A percentile compares a stretch with the other conserved stretches of the same genome.
Evolutionary conservation across 64 coral and sea anemone species (phyloP).

Genomic region (Stichodactyla helianthus): DNA sequence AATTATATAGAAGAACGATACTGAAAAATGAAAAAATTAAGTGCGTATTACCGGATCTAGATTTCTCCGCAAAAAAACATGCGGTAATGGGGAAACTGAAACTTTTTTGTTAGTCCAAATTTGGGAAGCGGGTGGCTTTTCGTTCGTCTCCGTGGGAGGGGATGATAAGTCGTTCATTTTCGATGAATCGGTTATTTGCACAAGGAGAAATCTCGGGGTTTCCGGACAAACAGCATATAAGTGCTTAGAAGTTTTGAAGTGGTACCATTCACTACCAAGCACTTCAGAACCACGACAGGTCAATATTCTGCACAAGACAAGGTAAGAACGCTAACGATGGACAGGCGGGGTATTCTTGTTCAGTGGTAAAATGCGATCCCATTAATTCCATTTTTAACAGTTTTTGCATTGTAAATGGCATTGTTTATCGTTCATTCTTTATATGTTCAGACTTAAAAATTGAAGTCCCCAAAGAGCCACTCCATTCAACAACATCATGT

Average conservation of each 20-base stretch:
- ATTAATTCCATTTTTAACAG: neutral
- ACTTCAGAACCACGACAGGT: neutral
- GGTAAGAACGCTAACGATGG: neutral
- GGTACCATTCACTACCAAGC: neutral
- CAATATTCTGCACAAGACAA: neutral
- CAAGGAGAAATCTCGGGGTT: neutral
- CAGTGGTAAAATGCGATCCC: neutral
- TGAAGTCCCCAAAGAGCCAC: neutral
- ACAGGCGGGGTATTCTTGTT: neutral
- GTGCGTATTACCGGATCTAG: neutral
- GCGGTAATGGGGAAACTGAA: neutral
- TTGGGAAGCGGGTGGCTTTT: neutral
- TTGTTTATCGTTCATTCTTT: neutral
- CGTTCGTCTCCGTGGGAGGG: neutral
- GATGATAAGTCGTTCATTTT: neutral
- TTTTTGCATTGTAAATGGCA: neutral
- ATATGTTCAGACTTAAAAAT: neutral
- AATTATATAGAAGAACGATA: slow-evolving; percentile 2
- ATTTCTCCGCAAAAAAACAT: neutral
- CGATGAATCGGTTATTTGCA: slow-evolving; percentile 1
- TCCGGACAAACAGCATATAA: slow-evolving; percentile 17
- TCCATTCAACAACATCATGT: neutral
- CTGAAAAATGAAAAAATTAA: neutral
- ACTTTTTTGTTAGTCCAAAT: neutral
- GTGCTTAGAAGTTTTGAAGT: neutral